Percentiles rank a stretch among this genome's conserved stretches.
These are phyloP conservation scores for Microplitis mediator DNA, from an alignment of 1,140 invertebrate species.

Conservation along the genomic window DNA sequence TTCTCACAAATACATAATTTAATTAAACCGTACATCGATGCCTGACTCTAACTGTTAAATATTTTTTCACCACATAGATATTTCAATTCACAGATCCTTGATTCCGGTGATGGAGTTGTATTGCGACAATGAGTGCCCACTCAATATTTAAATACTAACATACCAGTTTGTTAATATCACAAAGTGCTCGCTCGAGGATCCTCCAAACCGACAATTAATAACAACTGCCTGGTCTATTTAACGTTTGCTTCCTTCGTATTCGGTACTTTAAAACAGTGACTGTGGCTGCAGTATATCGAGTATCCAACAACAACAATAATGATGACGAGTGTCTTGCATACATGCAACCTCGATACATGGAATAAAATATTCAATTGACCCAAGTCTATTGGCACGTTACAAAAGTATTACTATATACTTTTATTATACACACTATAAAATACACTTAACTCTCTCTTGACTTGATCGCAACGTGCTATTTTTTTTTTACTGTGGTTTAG, in stretches of 20 bases:
- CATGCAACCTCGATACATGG: too few relatives aligned
- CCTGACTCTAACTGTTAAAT: neutral
- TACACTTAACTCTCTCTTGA: too few relatives aligned
- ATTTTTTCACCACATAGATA: neutral
- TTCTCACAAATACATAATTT: neutral
- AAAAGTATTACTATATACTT: neutral
- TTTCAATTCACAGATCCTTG: constrained; percentile 12
- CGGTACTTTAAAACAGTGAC: too few relatives aligned
- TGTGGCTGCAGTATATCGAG: too few relatives aligned
- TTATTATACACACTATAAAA: too few relatives aligned
- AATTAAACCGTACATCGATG: constrained; percentile 1
- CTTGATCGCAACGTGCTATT: neutral
- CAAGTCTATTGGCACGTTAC: neutral
- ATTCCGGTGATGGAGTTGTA: neutral
- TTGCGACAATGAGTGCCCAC: neutral
- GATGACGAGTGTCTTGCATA: too few relatives aligned
- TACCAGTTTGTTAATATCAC: too few relatives aligned
- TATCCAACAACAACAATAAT: too few relatives aligned
- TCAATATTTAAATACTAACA: too few relatives aligned
- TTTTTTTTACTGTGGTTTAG: constrained; percentile 37
- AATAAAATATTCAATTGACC: neutral
- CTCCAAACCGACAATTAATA: neutral
- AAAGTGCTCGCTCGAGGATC: too few relatives aligned
- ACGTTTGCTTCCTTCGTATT: too few relatives aligned
- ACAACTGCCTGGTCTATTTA: neutral